Evolutionary conservation across 1,140 invertebrate genomes (phyloP).

Genomic region (Drosophila sp.): DNA sequence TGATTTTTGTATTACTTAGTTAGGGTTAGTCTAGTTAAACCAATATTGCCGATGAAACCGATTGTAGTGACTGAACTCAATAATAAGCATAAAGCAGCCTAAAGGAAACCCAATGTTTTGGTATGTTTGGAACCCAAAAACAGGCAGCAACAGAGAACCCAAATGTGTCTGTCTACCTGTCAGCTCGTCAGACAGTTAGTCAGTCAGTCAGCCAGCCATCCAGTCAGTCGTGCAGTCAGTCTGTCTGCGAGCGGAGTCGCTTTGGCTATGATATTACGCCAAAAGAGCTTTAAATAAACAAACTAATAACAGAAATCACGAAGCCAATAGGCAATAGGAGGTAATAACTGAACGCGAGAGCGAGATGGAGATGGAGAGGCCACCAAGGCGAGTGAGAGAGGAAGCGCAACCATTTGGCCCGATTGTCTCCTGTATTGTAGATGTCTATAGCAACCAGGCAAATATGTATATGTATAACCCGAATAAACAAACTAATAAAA

Average conservation of each 20-base stretch:
- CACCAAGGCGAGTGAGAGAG: constrained; percentile 12
- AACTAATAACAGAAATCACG: constrained; percentile 77
- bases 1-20: not conserved
- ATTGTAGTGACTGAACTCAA: constrained; percentile 46
- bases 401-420: constrained; percentile 27
- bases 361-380: not conserved
- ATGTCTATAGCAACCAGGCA: constrained; percentile 76
- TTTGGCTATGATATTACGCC: constrained; percentile 57
- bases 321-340: constrained; percentile 41
- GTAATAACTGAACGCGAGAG: constrained; percentile 31
- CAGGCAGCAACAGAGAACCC: constrained; percentile 48
- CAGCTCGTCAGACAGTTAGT: constrained; percentile 31
- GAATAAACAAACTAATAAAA: constrained; percentile 84
- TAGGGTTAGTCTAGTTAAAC: not conserved
- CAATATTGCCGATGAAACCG: constrained; percentile 16
- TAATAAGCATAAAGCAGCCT: constrained; percentile 12
- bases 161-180: constrained; percentile 42
- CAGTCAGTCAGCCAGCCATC: constrained; percentile 36
- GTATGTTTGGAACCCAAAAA: constrained; percentile 66
- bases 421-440: constrained; percentile 45
- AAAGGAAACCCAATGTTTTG: constrained; percentile 61
- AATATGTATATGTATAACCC: constrained; percentile 76
- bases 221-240: not conserved
- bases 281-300: constrained; percentile 80
- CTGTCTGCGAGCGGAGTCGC: constrained; percentile 14